Conservation (phyloP, 2,888 invertebrate genomes). For the Mallateleia sp. region DNA sequence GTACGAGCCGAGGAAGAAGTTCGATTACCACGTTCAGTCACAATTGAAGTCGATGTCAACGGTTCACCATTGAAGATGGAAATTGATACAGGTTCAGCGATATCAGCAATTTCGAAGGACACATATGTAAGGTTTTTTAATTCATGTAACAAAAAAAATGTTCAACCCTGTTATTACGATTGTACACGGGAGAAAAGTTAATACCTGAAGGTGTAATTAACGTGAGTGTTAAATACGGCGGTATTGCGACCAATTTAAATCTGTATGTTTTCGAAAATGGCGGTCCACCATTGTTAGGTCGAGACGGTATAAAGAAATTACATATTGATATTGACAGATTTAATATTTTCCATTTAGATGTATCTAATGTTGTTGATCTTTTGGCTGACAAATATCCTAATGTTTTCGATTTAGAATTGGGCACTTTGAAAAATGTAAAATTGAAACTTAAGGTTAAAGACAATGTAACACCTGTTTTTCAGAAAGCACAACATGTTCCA, state of each 20-base stretch:
- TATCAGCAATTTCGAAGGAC: slow-evolving; percentile 8
- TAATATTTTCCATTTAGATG: background rate
- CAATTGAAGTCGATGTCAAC: background rate
- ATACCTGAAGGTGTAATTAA: background rate
- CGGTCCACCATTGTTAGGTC: slow-evolving; percentile 15
- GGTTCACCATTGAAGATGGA: background rate
- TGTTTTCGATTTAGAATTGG: background rate
- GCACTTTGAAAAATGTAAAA: background rate
- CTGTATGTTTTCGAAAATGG: slow-evolving; percentile 24
- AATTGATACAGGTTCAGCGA: background rate
- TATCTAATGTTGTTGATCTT: background rate
- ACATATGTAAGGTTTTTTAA: background rate
- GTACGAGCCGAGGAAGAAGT: background rate
- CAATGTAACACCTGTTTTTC: background rate
- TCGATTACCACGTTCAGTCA: background rate
- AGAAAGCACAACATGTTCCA: background rate
- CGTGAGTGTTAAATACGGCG: background rate
- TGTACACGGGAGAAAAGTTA: background rate
- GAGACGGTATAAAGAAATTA: slow-evolving; percentile 1
- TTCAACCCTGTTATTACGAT: background rate
- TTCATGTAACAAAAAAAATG: background rate
- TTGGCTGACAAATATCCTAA: background rate
- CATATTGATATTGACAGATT: background rate
- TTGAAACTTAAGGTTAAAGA: background rate
- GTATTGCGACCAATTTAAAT: background rate